Conservation (phyloP, 2,113 vertebrate genomes). For the Felis chaus region DNA sequence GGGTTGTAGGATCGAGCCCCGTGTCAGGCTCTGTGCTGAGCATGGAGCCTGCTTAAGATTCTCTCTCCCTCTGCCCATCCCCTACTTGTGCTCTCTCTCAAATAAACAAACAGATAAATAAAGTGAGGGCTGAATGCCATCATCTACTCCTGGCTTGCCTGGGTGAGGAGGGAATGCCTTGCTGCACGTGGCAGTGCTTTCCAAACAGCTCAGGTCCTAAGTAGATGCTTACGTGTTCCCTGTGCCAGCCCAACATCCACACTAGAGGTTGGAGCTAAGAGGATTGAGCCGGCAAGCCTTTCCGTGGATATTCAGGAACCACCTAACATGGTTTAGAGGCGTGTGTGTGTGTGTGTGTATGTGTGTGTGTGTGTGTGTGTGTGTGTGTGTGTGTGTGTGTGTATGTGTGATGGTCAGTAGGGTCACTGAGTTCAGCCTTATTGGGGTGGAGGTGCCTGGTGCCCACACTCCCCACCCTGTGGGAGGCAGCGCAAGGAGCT, state of each 20-base stretch:
- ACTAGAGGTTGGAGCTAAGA: background rate
- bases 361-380: too few relatives aligned
- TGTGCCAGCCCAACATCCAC: fast-evolving
- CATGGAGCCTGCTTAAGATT: too few relatives aligned
- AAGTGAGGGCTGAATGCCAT: background rate
- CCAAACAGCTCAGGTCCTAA: background rate
- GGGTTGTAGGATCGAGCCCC: too few relatives aligned
- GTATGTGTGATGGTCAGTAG: background rate
- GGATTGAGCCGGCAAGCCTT: background rate
- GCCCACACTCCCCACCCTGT: background rate
- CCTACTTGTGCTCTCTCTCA: too few relatives aligned
- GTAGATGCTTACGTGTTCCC: background rate
- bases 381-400: background rate
- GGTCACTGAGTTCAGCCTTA: background rate
- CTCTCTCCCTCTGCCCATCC: too few relatives aligned
- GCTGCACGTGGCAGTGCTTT: background rate
- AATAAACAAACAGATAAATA: too few relatives aligned
- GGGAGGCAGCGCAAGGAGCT: background rate
- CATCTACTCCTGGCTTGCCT: background rate
- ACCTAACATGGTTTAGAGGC: background rate
- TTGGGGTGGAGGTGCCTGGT: background rate
- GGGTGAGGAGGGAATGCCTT: background rate
- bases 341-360: too few relatives aligned
- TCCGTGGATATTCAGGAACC: background rate
- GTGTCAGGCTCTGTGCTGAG: too few relatives aligned